phyloP scores from a whole-genome alignment of 2,797 vertebrate species.

The Chaenodraco wilsoni region DNA sequence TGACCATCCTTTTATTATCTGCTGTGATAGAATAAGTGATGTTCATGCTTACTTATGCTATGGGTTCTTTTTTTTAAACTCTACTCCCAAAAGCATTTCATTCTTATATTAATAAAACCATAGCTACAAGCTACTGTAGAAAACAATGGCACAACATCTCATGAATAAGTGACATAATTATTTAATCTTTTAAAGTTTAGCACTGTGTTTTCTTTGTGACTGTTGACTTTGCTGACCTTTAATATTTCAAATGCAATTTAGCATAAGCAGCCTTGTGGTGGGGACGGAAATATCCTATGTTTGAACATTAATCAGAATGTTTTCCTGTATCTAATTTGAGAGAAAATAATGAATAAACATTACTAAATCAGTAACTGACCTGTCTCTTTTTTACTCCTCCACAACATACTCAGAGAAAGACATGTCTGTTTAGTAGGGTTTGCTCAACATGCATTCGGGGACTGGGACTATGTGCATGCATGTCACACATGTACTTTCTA shows the following conservation, averaged over 20 bases:
- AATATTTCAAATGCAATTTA: conserved; percentile 32
- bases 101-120: conserved; percentile 32
- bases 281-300: conserved; percentile 35
- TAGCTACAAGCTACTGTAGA: conserved; percentile 21
- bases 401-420: conserved; percentile 55
- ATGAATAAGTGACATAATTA: conserved; percentile 38
- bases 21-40: conserved; percentile 1
- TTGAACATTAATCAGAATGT: conserved; percentile 11
- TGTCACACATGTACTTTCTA: conserved; percentile 72
- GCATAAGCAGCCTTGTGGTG: conserved; percentile 32
- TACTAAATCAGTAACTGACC: conserved; percentile 69
- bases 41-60: conserved; percentile 6
- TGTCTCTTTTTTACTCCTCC: conserved; percentile 54
- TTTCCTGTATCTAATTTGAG: conserved; percentile 16
- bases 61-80: conserved; percentile 19
- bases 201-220: conserved; percentile 22
- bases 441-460: conserved; percentile 67
- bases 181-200: conserved; percentile 33
- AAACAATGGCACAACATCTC: conserved; percentile 23
- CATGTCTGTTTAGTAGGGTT: conserved; percentile 39
- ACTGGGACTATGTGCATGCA: conserved; percentile 68
- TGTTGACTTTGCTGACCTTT: conserved; percentile 45
- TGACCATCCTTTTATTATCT: conserved; percentile 24
- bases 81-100: conserved; percentile 6
- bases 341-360: conserved; percentile 46